Base-by-base conservation (phyloP, 2,113 vertebrate species). In the Apus apus region DNA sequence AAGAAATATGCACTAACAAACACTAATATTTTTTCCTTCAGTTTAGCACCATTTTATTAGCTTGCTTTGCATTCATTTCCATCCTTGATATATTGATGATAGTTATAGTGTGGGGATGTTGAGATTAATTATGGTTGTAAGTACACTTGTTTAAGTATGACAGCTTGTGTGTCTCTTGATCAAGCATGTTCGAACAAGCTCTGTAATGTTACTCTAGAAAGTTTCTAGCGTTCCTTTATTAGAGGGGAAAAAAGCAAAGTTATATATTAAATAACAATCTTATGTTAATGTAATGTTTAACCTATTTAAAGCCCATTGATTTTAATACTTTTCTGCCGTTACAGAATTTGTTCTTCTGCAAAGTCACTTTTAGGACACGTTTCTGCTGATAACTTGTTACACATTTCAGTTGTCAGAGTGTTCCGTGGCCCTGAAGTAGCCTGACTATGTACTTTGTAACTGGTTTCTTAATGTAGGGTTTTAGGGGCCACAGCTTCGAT, bases 1-100 rank as follows among this genome's bases (percentile, higher is more conserved):
- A 90, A 91, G 84, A 95, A 95, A 85, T 72, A 58, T 6, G 13
- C 46, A 50, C 22, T 64, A 90, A 70, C 46, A 82, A 82, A 89
- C 30, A 46, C 50, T 64, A 71, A 19, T 93, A 34, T 13, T 72
- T 93, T 90, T 75, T 58, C 48, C 18, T 88, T 85, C 60, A 20
- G 10, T 78, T 87, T 64, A 60, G 46, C 51, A n/a, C 50, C 23
- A 27, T 88, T 91, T 93, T 88, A 58, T 93, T 74, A 57, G 16
- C 22, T 54, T 79, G 64, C 32, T 79, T 81, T 92, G 27, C 58
- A 25, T 66, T 84, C 26, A 14, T 64, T 89, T 92, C 58, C 19
- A 30, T 67, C 32, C 61, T 81, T 84, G 76, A 46, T 74, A 16
- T 67, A 53, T 53, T 86, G 43, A 29, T 67, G 45, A 22, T 75